Evolutionary conservation across 1,140 invertebrate species (phyloP).

Genomic region (Nephila pilipes): DNA sequence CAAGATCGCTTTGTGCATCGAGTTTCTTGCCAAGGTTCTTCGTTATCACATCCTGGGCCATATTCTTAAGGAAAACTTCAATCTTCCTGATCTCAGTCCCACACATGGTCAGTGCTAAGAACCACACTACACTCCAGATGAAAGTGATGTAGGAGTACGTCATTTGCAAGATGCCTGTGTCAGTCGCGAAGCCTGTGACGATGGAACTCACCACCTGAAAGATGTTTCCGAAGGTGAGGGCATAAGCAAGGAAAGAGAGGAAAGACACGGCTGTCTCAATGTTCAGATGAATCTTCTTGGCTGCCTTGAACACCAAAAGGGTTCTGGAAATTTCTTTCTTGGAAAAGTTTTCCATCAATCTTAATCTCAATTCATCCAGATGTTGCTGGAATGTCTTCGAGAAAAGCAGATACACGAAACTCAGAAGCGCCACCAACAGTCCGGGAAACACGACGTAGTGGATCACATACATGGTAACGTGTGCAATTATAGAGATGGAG

Average conservation of each 20-base stretch:
- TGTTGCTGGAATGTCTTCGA: background rate
- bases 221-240: slow-evolving; percentile 8
- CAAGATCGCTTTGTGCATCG: background rate
- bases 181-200: background rate
- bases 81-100: background rate
- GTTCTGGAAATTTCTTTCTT: background rate
- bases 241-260: background rate
- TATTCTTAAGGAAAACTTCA: background rate
- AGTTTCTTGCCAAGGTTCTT: no score
- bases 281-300: background rate
- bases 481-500: no score
- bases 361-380: background rate
- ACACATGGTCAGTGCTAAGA: slow-evolving; percentile 4
- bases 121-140: background rate
- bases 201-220: background rate
- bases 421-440: background rate
- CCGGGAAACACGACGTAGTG: slow-evolving; percentile 18
- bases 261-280: slow-evolving; percentile 30
- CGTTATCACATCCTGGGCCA: background rate
- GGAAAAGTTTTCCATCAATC: background rate
- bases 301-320: background rate
- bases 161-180: background rate
- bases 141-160: background rate
- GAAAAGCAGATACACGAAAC: slow-evolving; percentile 14
- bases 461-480: background rate